A percentile compares a stretch with the other conserved stretches of the same genome.
Evolutionary conservation across 2,113 vertebrate genomes (phyloP).

Genomic region (Sarotherodon lohbergeri): DNA sequence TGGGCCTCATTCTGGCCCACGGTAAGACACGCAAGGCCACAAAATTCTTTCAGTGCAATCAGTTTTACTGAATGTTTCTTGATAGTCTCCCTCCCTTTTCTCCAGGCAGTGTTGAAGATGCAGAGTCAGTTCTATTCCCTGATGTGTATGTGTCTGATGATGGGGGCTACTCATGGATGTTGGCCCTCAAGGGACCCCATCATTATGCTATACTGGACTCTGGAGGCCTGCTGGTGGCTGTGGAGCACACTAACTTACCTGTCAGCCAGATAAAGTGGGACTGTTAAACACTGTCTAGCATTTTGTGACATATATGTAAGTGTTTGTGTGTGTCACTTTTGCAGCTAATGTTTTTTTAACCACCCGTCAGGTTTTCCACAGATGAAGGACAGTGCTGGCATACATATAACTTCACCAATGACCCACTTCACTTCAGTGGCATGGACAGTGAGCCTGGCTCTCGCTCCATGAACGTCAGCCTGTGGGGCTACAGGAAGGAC

Average conservation of each 20-base stretch:
- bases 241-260: constrained; percentile 77
- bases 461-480: constrained; percentile 86
- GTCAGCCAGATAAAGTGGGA: constrained; percentile 84
- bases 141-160: constrained; percentile 91
- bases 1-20: constrained; percentile 89
- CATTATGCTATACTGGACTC: constrained; percentile 92
- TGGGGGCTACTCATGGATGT: constrained; percentile 87
- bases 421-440: constrained; percentile 85
- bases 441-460: constrained; percentile 89
- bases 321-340: not conserved
- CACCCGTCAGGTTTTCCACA: constrained; percentile 81
- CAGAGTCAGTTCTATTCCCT: constrained; percentile 80
- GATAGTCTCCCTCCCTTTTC: not conserved
- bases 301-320: not conserved
- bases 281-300: not conserved
- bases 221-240: constrained; percentile 86
- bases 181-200: constrained; percentile 85
- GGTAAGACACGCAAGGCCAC: constrained; percentile 65
- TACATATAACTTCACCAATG: constrained; percentile 74
- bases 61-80: not conserved
- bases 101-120: constrained; percentile 86
- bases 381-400: constrained; percentile 95
- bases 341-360: not conserved
- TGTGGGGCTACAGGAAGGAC: constrained; percentile 86
- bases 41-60: not conserved